These are phyloP conservation scores for Sebastes paucispinis DNA, from an alignment of 2,797 vertebrate species.

Conservation along the genomic window DNA sequence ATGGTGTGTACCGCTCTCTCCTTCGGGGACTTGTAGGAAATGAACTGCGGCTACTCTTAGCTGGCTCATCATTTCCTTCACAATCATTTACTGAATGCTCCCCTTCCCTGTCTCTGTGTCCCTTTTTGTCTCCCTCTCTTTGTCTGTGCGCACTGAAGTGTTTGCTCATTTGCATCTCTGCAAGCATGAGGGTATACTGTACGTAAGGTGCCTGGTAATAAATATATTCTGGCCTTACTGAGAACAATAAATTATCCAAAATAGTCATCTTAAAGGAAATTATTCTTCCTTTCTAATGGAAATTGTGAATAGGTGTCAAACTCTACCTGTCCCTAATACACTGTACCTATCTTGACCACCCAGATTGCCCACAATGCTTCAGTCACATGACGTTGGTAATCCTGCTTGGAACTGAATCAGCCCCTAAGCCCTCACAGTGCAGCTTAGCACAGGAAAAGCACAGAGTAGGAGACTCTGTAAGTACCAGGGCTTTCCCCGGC, in stretches of 20 bases:
- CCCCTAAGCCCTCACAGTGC: conserved; percentile 72
- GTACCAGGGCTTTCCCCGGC: conserved; percentile 64
- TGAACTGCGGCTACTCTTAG: conserved; percentile 52
- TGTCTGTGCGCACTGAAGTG: conserved; percentile 29
- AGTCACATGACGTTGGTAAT: conserved; percentile 80
- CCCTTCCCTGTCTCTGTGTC: conserved; percentile 18
- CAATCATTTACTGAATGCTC: conserved; percentile 53
- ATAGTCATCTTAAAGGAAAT: background rate
- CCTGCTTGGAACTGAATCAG: conserved; percentile 78
- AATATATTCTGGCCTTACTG: background rate
- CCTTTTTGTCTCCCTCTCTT: conserved; percentile 31
- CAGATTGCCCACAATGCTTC: conserved; percentile 60
- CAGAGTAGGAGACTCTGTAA: conserved; percentile 67
- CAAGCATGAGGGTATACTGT: background rate
- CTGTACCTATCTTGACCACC: conserved; percentile 47
- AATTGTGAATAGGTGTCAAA: background rate
- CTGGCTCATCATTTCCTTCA: conserved; percentile 58
- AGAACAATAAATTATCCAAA: background rate
- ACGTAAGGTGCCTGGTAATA: background rate
- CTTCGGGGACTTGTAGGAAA: conserved; percentile 59
- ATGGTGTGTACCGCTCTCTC: conserved; percentile 27
- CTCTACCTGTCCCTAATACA: background rate
- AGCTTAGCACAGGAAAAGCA: conserved; percentile 78
- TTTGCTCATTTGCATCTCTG: conserved; percentile 39
- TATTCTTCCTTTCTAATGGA: background rate